Evolutionary conservation across 2,888 invertebrate species (phyloP), one percentile per base, ranked within the genome.

Genomic region (Drosophila villosipedis): DNA sequence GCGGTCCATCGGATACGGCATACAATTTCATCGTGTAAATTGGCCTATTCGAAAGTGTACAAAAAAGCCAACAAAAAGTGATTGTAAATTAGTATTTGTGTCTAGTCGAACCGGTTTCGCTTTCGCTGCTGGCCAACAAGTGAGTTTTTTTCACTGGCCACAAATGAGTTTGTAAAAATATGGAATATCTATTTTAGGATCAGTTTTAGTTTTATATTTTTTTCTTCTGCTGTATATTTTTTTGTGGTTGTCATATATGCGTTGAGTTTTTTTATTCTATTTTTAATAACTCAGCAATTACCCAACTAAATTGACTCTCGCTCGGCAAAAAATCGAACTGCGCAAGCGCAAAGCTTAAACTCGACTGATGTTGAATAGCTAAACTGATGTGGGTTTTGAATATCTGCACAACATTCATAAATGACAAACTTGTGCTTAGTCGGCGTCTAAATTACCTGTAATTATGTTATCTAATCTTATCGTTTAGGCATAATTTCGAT

Each of bases 1-100:
- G 97, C 3, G 97, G 97, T 1, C 97, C 96, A 93, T 97, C 96
- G 5, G 96, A 96, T 61, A 97, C 96, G 55, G 95, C 94, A 89
- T 96, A 97, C 52, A 97, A 92, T 90, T 96, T 96, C 91, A 97
- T 93, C 37, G 88, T 83, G 61, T 82, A 88, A 68, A 88, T 85
- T 62, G 86, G 82, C 76, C 92, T 92, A 68, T 59, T 52, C 22
- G 16, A 16, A 62, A 68, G 19, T 35, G 41, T 30, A 19, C 30
- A 68, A 14, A 52, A 49, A 54, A 10, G 16, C 2, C 14, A 43
- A 35, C 30, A 62, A 74, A 68, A 66, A 1, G 19, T 22, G 53
- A 61, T 39, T 64, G 25, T 30, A 67, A 71, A 65, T 74, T 3
- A 70, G 43, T 61, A 64, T 35, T 41, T 64, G 50, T 25, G 10